Conservation (phyloP, 2,797 vertebrate genomes). For the Rhinogobio ventralis region DNA sequence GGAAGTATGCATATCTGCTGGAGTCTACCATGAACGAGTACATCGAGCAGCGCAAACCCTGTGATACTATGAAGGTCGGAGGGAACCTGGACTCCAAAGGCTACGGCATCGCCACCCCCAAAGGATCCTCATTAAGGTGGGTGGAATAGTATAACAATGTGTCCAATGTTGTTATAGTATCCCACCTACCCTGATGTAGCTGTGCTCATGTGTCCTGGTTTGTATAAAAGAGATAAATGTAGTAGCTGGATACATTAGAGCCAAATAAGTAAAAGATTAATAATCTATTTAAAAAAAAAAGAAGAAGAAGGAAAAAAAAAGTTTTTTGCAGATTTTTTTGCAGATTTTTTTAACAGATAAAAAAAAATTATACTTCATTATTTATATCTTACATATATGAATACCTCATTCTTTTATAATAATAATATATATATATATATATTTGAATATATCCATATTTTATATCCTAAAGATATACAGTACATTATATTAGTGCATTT, state of each 20-base stretch:
- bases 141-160: conserved; percentile 99
- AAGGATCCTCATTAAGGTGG: conserved; percentile 99
- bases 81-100: conserved; percentile 99
- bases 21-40: conserved; percentile 99
- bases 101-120: conserved; percentile 99
- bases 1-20: conserved; percentile 98
- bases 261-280: conserved; percentile 51
- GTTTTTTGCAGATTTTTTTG: not conserved
- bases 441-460: not conserved
- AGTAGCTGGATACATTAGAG: conserved; percentile 80
- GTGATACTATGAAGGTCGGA: conserved; percentile 99
- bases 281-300: not conserved
- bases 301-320: not conserved
- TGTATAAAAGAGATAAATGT: conserved; percentile 90
- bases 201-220: conserved; percentile 98
- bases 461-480: not conserved
- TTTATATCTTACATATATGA: conserved; percentile 10
- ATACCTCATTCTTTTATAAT: conserved; percentile 38
- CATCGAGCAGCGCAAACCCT: conserved; percentile 98
- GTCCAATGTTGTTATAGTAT: conserved; percentile 99
- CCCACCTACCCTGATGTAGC: conserved; percentile 99
- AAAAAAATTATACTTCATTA: conserved; percentile 31
- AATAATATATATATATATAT: conserved; percentile 6
- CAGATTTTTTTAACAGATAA: too few relatives aligned
- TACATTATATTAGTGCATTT: not conserved